Percentiles rank a stretch among this genome's conserved stretches.
Conservation (phyloP, 2,888 invertebrate species). For the Erannis defoliaria region DNA sequence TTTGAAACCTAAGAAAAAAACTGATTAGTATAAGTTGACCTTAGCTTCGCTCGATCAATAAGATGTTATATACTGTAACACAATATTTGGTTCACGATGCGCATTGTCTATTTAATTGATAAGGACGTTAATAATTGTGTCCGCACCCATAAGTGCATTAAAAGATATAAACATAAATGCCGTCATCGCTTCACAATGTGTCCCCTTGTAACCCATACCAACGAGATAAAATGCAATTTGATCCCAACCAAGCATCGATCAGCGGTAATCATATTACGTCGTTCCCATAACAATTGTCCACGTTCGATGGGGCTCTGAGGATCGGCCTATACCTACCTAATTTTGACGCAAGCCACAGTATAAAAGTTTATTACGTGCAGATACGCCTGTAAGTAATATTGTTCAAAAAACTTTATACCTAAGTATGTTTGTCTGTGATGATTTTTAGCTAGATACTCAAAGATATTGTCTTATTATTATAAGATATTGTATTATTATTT, state of each 20-base stretch:
- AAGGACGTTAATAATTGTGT: background rate
- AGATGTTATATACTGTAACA: background rate
- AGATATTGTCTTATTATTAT: too few species aligned
- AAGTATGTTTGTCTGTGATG: too few species aligned
- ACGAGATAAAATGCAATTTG: conserved; percentile 56
- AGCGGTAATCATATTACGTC: conserved; percentile 62
- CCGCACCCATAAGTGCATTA: background rate
- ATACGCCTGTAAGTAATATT: background rate
- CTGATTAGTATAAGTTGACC: too few species aligned
- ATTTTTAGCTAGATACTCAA: too few species aligned
- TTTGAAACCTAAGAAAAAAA: too few species aligned
- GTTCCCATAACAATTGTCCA: conserved; percentile 57
- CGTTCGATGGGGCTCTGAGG: conserved; percentile 33
- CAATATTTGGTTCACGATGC: background rate
- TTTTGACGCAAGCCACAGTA: conserved; percentile 9
- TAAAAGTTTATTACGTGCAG: background rate
- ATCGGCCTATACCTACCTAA: too few species aligned
- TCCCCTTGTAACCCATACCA: conserved; percentile 23
- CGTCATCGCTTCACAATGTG: conserved; percentile 11
- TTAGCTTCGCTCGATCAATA: too few species aligned
- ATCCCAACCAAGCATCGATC: conserved; percentile 56
- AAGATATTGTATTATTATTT: too few species aligned
- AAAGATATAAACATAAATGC: background rate
- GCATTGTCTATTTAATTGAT: background rate
- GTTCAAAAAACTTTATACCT: too few species aligned